Base-by-base conservation (phyloP, 2,113 vertebrate species). In the Nipponia nippon region DNA sequence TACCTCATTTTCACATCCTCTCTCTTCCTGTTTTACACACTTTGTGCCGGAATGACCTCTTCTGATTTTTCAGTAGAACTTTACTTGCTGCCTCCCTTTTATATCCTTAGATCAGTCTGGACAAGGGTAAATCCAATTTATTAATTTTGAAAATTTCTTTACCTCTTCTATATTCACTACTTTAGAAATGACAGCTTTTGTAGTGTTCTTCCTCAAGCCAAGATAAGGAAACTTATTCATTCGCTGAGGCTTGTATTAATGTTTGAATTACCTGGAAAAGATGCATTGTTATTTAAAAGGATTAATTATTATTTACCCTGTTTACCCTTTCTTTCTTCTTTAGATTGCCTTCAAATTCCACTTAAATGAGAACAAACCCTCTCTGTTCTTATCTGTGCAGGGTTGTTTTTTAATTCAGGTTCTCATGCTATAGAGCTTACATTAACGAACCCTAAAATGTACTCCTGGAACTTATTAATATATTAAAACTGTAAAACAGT, bases 401-500 rank as follows among this genome's bases (percentile, higher is more conserved):
- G 6, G 5, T 12, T 87, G 29, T 50, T 83, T 49, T 93, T 94
- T 55, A 79, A 34, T 82, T 83, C 34, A 72, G 11, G 17, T 65
- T 87, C 36, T 83, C 11, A 14, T 76, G 26, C 4, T 26, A 2
- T 11, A 56, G 4, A 42, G 2, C 6, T 84, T 52, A 32, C 1
- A 0, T 84, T 78, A 61, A 84, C 61, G 47, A 63, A 52, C 38
- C 15, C 34, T 58, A 40, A 53, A 77, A 77, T 34, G 9, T 71
- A 47, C 34, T 90, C 69, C 62, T 95, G 65, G 49, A 82, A 65
- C 44, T 86, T 96, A 90, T 78, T 93, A 82, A 90, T 91, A 76
- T 42, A 83, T 89, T 90, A 97, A 93, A 84, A 93, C 75, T 96
- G 93, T 96, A 89, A 95, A 94, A 97, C 95, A 97, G 92, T 96